Evolutionary conservation across 1,140 invertebrate genomes (phyloP).

Genomic region (Cotesia glomerata): DNA sequence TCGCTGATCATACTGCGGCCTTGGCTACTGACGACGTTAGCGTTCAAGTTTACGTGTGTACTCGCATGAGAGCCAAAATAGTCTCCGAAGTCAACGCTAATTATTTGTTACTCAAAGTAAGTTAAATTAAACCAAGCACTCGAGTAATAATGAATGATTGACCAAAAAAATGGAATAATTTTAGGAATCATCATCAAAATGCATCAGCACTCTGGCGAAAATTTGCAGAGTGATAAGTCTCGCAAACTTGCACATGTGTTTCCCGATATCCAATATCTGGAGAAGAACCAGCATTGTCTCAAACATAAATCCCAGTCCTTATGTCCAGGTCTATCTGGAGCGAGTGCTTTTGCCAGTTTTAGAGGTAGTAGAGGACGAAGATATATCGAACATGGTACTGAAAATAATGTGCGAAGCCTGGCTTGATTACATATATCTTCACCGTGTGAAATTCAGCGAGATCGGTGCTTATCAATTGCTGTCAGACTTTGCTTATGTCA

Average conservation of each 20-base stretch:
- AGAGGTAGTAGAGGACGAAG: slow-evolving; percentile 73
- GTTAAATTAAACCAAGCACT: not conserved
- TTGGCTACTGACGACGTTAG: slow-evolving; percentile 60
- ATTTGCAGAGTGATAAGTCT: slow-evolving; percentile 76
- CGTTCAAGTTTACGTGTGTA: slow-evolving; percentile 71
- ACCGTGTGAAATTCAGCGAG: slow-evolving; percentile 80
- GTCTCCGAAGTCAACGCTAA: slow-evolving; percentile 78
- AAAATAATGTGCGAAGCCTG: slow-evolving; percentile 83
- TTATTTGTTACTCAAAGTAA: slow-evolving; percentile 73
- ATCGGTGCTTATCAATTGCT: slow-evolving; percentile 73
- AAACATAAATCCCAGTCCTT: slow-evolving; percentile 62
- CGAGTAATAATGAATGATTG: not conserved
- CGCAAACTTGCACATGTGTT: slow-evolving; percentile 78
- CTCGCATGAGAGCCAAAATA: slow-evolving; percentile 78
- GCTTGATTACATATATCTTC: slow-evolving; percentile 82
- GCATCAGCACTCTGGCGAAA: slow-evolving; percentile 70
- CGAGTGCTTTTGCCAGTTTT: slow-evolving; percentile 76
- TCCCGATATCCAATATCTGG: slow-evolving; percentile 74
- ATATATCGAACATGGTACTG: slow-evolving; percentile 76
- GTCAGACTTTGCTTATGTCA: slow-evolving; percentile 77
- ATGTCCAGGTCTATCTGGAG: slow-evolving; percentile 72
- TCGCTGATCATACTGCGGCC: slow-evolving; percentile 67
- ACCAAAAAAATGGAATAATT: not conserved
- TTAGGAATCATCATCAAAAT: slow-evolving; percentile 72
- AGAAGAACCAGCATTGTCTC: slow-evolving; percentile 55